Evolutionary conservation across 2,113 vertebrate genomes (phyloP).

Genomic region (Peromyscus californicus): DNA sequence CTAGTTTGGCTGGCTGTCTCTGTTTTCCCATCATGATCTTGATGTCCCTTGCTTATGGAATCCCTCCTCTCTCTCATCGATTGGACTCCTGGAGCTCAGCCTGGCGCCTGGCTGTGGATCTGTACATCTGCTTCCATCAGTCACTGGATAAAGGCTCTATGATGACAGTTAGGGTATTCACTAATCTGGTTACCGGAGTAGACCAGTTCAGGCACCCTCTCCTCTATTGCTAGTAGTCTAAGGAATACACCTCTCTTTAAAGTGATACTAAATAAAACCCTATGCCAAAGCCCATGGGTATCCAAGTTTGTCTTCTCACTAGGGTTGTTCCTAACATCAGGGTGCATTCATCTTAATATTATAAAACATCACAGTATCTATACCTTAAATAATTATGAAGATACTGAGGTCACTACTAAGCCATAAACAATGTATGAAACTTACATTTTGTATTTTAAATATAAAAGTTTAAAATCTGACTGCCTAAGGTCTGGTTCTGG

Average conservation of each 20-base stretch:
- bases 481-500: background rate
- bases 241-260: background rate
- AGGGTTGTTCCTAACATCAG: background rate
- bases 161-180: no score
- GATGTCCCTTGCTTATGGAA: no score
- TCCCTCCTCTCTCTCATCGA: no score
- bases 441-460: conserved; percentile 49
- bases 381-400: conserved; percentile 36
- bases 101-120: no score
- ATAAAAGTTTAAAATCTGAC: background rate
- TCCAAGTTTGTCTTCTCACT: background rate
- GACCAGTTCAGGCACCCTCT: no score
- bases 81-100: no score
- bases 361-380: background rate
- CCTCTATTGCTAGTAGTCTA: no score
- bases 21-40: no score
- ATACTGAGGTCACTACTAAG: background rate
- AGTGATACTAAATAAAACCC: background rate
- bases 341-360: conserved; percentile 9
- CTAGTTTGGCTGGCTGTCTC: no score
- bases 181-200: no score
- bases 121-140: no score
- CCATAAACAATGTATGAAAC: background rate
- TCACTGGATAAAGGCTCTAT: no score
- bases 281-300: background rate